These are phyloP conservation scores for Lineus longissimus DNA, from an alignment of 1,140 invertebrate species.

Conservation along the genomic window DNA sequence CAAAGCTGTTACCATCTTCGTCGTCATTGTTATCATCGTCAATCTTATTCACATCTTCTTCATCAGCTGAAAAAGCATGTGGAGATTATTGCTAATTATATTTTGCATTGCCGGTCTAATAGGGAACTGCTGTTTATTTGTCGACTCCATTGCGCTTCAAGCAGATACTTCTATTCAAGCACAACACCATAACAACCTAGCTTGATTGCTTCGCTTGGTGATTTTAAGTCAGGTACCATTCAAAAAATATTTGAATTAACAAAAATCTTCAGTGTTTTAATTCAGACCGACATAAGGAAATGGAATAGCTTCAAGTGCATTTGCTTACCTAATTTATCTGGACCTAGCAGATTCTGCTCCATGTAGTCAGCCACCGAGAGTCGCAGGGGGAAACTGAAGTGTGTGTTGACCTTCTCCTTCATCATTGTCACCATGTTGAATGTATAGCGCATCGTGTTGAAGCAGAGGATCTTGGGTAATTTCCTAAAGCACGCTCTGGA, in stretches of 20 bases:
- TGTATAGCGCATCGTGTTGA: conserved; percentile 97
- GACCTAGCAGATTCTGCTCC: conserved; percentile 83
- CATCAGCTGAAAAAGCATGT: conserved; percentile 41
- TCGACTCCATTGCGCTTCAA: too few relatives aligned
- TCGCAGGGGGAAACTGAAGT: conserved; percentile 91
- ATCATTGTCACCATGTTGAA: conserved; percentile 97
- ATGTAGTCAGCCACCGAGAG: conserved; percentile 93
- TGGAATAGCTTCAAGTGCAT: too few relatives aligned
- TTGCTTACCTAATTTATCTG: conserved; percentile 34
- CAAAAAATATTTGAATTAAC: too few relatives aligned
- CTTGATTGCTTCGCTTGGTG: too few relatives aligned
- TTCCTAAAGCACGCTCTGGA: conserved; percentile 88
- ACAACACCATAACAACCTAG: too few relatives aligned
- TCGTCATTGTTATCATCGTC: conserved; percentile 52
- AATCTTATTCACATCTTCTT: conserved; percentile 30
- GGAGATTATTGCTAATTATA: conserved; percentile 18
- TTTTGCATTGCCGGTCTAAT: too few relatives aligned
- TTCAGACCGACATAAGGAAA: too few relatives aligned
- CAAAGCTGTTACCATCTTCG: conserved; percentile 60
- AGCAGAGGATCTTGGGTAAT: conserved; percentile 86
- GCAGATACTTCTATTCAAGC: too few relatives aligned
- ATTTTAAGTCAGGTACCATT: too few relatives aligned
- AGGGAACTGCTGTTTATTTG: too few relatives aligned
- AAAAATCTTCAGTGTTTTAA: too few relatives aligned
- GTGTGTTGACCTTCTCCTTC: conserved; percentile 95